Percentiles rank a stretch among this genome's conserved stretches.
Evolutionary conservation across 30 jellyfish, hydroid and myxozoan genomes (phyloP).

Genomic region (Hydractinia echinata): DNA sequence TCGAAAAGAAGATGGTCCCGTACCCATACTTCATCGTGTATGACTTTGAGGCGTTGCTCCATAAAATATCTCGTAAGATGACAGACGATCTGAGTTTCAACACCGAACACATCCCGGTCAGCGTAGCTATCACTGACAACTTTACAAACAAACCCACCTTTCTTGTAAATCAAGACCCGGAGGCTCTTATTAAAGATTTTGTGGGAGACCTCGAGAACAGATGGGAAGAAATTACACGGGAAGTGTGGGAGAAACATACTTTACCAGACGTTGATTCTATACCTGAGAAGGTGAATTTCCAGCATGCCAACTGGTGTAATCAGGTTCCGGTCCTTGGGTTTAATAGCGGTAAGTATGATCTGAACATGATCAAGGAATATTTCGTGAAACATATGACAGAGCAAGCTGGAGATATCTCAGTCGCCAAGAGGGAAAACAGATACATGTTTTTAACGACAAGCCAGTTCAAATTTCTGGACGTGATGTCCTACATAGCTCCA

Average conservation of each 20-base stretch:
- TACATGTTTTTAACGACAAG: slow-evolving; percentile 18
- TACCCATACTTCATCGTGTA: slow-evolving; percentile 26
- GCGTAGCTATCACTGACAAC: slow-evolving; percentile 18
- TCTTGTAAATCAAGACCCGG: slow-evolving; percentile 20
- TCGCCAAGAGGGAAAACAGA: slow-evolving; percentile 27
- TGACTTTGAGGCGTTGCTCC: slow-evolving; percentile 31
- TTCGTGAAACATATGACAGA: not conserved
- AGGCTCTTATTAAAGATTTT: slow-evolving; percentile 10
- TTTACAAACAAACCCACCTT: slow-evolving; percentile 4
- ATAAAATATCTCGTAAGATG: not conserved
- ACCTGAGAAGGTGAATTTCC: not conserved
- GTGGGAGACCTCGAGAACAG: not conserved
- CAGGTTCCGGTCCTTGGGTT: slow-evolving; percentile 21
- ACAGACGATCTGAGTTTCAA: slow-evolving; percentile 3
- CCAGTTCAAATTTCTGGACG: slow-evolving; percentile 22
- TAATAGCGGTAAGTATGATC: slow-evolving; percentile 32
- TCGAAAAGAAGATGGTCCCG: slow-evolving; percentile 11
- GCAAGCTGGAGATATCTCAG: slow-evolving; percentile 7
- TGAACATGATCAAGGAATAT: slow-evolving; percentile 1
- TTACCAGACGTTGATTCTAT: slow-evolving; percentile 2
- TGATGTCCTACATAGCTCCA: slow-evolving; percentile 11
- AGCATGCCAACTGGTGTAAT: not conserved
- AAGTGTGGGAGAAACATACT: not conserved
- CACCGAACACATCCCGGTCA: not conserved
- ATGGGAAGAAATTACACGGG: not conserved